Base-by-base conservation (phyloP, 53 echinoderm and acorn worm species). In the Patiria pectinifera region DNA sequence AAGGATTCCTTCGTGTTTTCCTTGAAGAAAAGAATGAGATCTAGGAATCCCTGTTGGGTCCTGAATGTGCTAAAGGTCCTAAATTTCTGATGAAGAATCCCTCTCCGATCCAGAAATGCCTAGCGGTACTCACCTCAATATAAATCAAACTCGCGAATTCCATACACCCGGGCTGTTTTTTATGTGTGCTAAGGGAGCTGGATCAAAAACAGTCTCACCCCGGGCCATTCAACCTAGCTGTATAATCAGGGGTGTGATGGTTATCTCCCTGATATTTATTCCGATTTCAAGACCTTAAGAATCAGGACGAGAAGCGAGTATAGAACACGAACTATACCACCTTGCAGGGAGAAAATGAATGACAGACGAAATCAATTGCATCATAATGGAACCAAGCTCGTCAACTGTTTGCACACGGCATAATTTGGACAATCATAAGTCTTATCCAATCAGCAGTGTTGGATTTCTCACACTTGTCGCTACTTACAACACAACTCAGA, bases 51-150 rank as follows among this genome's bases (percentile, higher is more conserved):
- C 45, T 11, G 14, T 21, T 3, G 3, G 74, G 74, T 59, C 14
- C 83, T 26, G 61, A 5, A 58, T 69, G 70, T 44, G 85, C 85
- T 25, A 48, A 63, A 4, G 69, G 21, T 19, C 18, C 66, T 85
- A 66, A 85, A 85, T 84, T 43, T 63, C 69, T 84, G 69, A 84
- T 84, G 46, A 62, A 46, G 45, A 74, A 23, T 22, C 3, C 19
- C 24, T 4, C 74, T 74, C 24, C 4, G 24, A 15, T 8, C 22
- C 74, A n/a, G 74, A 74, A 23, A 74, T 74, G 53, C 53, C 53
- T 53, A 8, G 53, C 8, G 74, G 22, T 21, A 23, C 74, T 22
- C 22, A 22, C 11, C 4, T 22, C 10, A 74, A 24, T 74, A 74
- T 66, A 0, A 18, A 66, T 22, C 74, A 5, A 4, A 18, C 21